Conservation (phyloP, 2,113 vertebrate genomes). For the Setophaga kirtlandii region DNA sequence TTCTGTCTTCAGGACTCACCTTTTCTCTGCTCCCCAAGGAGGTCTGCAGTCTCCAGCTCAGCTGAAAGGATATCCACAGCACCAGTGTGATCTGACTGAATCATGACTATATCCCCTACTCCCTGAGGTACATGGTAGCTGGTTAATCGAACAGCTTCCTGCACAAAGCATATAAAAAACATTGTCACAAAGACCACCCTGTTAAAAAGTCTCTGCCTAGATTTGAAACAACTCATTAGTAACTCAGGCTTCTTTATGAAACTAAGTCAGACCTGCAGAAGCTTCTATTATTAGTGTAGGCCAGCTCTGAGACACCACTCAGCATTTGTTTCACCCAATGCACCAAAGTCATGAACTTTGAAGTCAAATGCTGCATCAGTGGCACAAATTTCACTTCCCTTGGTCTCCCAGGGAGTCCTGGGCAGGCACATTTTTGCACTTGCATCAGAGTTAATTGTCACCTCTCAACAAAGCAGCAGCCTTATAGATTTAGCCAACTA, state of each 20-base stretch:
- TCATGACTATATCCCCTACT: conserved; percentile 82
- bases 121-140: conserved; percentile 71
- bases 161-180: conserved; percentile 29
- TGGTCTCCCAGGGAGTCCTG: background rate
- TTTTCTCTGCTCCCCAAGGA: conserved; percentile 78
- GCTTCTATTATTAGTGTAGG: background rate
- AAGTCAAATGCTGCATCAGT: background rate
- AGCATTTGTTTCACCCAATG: background rate
- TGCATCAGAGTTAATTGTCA: background rate
- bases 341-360: background rate
- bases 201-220: background rate
- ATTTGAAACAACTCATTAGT: background rate
- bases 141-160: conserved; percentile 64
- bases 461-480: background rate
- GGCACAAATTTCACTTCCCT: background rate
- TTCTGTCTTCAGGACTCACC: conserved; percentile 54
- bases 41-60: conserved; percentile 76
- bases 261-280: background rate
- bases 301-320: background rate
- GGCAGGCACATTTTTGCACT: background rate
- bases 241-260: background rate
- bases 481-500: background rate
- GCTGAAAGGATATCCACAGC: conserved; percentile 75
- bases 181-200: background rate
- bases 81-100: conserved; percentile 82